Evolutionary conservation across 2,888 invertebrate genomes (phyloP).

Genomic region (Ceriagrion tenellum): DNA sequence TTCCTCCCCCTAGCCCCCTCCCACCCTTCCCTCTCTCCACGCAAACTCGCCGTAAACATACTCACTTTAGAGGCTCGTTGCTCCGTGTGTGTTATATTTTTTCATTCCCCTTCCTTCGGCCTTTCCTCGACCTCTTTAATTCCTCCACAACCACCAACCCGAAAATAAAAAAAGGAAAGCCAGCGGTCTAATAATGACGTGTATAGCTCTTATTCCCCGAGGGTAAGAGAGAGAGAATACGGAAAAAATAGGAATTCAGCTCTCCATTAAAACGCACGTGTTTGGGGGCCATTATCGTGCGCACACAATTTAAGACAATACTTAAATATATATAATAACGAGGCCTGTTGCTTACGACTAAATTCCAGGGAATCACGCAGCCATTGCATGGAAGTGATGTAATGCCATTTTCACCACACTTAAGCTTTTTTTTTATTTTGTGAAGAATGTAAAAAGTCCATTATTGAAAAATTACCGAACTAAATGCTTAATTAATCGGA

Average conservation of each 20-base stretch:
- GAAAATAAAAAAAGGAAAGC: background rate
- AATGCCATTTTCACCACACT: too few species aligned
- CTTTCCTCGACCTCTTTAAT: constrained; percentile 3
- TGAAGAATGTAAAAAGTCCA: too few species aligned
- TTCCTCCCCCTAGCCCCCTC: too few species aligned
- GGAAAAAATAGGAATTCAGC: background rate
- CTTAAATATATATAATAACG: background rate
- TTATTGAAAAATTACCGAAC: too few species aligned
- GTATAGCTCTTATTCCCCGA: background rate
- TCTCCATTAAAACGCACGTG: background rate
- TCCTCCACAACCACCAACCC: background rate
- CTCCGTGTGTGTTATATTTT: background rate
- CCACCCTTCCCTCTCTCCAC: background rate
- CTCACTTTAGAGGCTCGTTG: background rate
- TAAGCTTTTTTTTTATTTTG: too few species aligned
- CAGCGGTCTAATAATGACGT: constrained; percentile 15
- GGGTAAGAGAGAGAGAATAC: background rate
- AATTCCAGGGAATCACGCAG: background rate
- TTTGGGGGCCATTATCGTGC: background rate
- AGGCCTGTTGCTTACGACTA: background rate
- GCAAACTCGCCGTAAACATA: constrained; percentile 10
- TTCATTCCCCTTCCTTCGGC: background rate
- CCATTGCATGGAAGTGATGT: background rate
- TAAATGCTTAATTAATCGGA: too few species aligned
- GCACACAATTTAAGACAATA: background rate